A percentile compares a stretch with the other conserved stretches of the same genome.
phyloP scores from a whole-genome alignment of 2,888 invertebrate genomes.

The Diarsia brunnea region DNA sequence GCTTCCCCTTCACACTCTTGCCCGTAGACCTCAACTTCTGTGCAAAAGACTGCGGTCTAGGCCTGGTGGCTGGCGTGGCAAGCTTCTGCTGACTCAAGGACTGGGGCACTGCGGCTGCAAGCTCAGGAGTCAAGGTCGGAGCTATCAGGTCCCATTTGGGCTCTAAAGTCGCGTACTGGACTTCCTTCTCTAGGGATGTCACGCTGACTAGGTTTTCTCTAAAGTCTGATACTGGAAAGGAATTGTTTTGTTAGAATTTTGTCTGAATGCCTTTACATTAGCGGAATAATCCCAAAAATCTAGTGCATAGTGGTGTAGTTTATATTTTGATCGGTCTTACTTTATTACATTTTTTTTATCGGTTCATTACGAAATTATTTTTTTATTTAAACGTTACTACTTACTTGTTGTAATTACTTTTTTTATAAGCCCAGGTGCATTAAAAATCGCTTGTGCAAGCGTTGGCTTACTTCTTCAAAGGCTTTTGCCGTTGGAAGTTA shows the following conservation, averaged over 20 bases:
- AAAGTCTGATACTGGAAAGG: conserved; percentile 90
- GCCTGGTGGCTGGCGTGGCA: conserved; percentile 67
- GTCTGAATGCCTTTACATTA: not conserved
- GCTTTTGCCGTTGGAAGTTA: not conserved
- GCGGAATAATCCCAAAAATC: not conserved
- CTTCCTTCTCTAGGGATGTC: conserved; percentile 84
- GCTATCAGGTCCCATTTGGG: conserved; percentile 81
- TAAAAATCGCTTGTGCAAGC: not conserved
- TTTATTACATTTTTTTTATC: too few relatives aligned
- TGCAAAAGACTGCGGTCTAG: conserved; percentile 96
- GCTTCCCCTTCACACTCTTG: conserved; percentile 94
- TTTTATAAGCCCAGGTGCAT: not conserved
- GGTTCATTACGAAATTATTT: not conserved
- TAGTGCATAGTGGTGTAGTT: not conserved
- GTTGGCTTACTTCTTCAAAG: not conserved
- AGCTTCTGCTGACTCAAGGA: conserved; percentile 70
- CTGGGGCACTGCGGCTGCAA: conserved; percentile 65
- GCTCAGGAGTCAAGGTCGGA: conserved; percentile 66
- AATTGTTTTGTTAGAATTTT: not conserved
- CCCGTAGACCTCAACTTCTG: conserved; percentile 96
- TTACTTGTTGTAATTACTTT: too few relatives aligned
- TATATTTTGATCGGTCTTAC: too few relatives aligned
- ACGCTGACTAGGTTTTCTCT: conserved; percentile 91
- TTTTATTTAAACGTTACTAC: too few relatives aligned
- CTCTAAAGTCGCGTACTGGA: conserved; percentile 78